Conservation (phyloP, 92 coral and sea anemone species). For the Palythoa heliodiscus region DNA sequence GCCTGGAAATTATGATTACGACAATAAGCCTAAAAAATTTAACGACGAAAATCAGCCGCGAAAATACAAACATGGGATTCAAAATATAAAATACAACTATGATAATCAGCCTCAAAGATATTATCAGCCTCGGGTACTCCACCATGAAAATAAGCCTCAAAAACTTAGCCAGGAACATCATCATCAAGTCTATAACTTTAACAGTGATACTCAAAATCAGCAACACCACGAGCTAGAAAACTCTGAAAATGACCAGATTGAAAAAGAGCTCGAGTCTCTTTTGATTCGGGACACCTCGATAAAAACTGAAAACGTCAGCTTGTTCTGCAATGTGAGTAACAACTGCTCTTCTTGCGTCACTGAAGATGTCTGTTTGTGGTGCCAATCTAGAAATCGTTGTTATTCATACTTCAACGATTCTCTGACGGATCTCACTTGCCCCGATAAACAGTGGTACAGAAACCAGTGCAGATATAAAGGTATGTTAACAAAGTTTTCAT, state of each 20-base stretch:
- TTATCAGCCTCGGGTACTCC: neutral
- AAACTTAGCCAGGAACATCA: neutral
- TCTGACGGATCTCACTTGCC: neutral
- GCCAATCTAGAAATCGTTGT: constrained; percentile 5
- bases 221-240: constrained; percentile 1
- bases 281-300: neutral
- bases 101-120: neutral
- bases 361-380: constrained; percentile 25
- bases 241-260: neutral
- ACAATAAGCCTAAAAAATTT: neutral
- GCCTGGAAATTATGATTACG: neutral
- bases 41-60: neutral
- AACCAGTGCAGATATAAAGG: constrained; percentile 34
- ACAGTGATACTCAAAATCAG: neutral
- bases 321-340: constrained; percentile 23
- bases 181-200: neutral
- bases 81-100: neutral
- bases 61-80: neutral
- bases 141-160: neutral
- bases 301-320: constrained; percentile 29
- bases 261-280: constrained; percentile 6
- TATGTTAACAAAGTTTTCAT: neutral
- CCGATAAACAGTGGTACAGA: constrained; percentile 27
- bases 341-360: constrained; percentile 29
- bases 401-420: constrained; percentile 13